Percentiles rank a stretch among this genome's conserved stretches.
Conservation (phyloP, 2,797 vertebrate genomes). For the Sebastes hubbsi region DNA sequence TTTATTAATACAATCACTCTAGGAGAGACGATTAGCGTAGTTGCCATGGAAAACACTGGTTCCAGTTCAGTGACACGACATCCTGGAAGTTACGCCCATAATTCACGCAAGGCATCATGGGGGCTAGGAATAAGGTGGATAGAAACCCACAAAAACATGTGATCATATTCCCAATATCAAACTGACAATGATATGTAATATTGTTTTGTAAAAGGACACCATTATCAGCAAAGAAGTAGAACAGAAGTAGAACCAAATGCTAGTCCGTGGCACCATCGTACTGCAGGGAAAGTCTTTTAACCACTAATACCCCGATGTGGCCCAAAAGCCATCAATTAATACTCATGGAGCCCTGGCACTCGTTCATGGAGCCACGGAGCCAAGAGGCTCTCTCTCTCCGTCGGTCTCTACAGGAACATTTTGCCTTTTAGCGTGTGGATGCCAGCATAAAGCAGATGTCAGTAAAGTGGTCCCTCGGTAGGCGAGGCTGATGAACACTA, state of each 20-base stretch:
- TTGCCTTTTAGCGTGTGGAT: constrained; percentile 70
- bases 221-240: constrained; percentile 5
- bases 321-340: constrained; percentile 77
- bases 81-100: no score
- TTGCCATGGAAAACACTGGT: no score
- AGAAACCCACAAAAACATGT: background rate
- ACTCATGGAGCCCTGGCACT: constrained; percentile 47
- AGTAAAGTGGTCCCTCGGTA: constrained; percentile 79
- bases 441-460: constrained; percentile 78
- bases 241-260: background rate
- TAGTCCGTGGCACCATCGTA: constrained; percentile 1
- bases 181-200: background rate
- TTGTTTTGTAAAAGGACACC: background rate
- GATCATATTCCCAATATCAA: background rate
- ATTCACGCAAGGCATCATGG: no score
- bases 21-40: no score
- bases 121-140: no score
- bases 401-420: constrained; percentile 61
- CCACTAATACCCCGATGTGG: constrained; percentile 55
- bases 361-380: constrained; percentile 47
- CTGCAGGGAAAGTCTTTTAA: constrained; percentile 62
- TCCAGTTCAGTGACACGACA: no score
- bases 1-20: no score
- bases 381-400: constrained; percentile 21
- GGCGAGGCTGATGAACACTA: constrained; percentile 80